Conservation (phyloP, 2,797 vertebrate species). For the Sebastes steindachneri region DNA sequence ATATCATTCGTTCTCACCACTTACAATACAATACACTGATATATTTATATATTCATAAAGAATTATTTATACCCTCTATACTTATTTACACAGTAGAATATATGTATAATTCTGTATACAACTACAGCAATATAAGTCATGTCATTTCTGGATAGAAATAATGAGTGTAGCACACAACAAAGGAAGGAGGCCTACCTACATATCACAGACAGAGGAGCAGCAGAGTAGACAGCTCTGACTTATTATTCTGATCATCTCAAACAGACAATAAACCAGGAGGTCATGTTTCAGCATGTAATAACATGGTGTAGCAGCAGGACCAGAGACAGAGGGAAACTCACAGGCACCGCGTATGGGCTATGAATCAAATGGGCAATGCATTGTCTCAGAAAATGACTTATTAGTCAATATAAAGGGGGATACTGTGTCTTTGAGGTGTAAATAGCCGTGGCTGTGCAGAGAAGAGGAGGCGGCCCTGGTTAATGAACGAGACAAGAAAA, state of each 20-base stretch:
- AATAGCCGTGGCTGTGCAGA: conserved; percentile 66
- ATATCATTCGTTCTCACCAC: conserved; percentile 24
- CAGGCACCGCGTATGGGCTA: conserved; percentile 64
- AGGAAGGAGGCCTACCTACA: conserved; percentile 50
- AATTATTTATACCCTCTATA: conserved; percentile 2
- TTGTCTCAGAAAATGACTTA: conserved; percentile 81
- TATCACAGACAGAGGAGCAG: conserved; percentile 60
- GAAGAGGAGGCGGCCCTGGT: conserved; percentile 65
- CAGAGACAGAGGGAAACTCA: conserved; percentile 68
- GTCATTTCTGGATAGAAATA: conserved; percentile 31
- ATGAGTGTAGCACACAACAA: conserved; percentile 31
- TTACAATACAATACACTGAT: background rate
- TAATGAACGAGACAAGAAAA: conserved; percentile 86
- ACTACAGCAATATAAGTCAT: conserved; percentile 8
- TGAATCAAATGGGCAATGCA: conserved; percentile 79
- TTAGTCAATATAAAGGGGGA: conserved; percentile 82
- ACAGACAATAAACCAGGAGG: conserved; percentile 80
- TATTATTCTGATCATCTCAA: conserved; percentile 85
- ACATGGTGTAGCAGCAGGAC: conserved; percentile 73
- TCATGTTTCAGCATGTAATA: conserved; percentile 78
- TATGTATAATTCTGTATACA: background rate
- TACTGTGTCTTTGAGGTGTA: conserved; percentile 80
- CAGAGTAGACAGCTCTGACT: conserved; percentile 75
- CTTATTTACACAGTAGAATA: background rate
- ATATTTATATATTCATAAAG: background rate